phyloP scores from a whole-genome alignment of 2,888 invertebrate species.

The Papilio elwesi region DNA sequence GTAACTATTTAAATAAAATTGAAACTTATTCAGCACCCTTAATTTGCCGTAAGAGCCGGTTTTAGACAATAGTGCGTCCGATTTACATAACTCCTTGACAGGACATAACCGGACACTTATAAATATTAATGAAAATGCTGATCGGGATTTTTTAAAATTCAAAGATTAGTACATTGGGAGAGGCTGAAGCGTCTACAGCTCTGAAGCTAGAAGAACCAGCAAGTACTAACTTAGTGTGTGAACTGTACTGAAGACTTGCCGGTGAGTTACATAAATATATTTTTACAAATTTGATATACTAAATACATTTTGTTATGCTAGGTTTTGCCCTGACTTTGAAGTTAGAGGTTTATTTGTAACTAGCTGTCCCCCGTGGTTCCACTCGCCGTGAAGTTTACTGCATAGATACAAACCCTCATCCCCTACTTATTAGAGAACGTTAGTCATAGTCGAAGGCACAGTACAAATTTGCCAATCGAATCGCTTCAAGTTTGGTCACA shows the following conservation, averaged over 20 bases:
- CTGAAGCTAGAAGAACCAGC: slow-evolving; percentile 18
- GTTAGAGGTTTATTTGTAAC: neutral
- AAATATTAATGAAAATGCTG: slow-evolving; percentile 74
- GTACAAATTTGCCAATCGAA: neutral
- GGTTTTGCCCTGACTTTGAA: neutral
- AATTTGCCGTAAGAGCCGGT: slow-evolving; percentile 77
- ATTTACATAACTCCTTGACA: slow-evolving; percentile 84
- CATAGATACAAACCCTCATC: too few relatives aligned
- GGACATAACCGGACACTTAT: slow-evolving; percentile 71
- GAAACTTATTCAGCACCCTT: slow-evolving; percentile 71
- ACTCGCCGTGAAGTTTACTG: too few relatives aligned
- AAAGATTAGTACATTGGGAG: slow-evolving; percentile 60
- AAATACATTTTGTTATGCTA: neutral
- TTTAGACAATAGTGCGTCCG: slow-evolving; percentile 70
- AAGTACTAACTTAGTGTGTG: slow-evolving; percentile 36
- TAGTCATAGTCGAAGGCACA: neutral
- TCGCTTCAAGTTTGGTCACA: slow-evolving; percentile 28
- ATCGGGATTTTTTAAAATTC: slow-evolving; percentile 52
- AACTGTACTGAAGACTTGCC: slow-evolving; percentile 42
- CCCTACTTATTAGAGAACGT: neutral
- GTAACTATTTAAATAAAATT: slow-evolving; percentile 40
- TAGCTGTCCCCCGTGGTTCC: too few relatives aligned
- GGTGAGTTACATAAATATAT: slow-evolving; percentile 20
- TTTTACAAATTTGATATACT: too few relatives aligned
- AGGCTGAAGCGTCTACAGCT: slow-evolving; percentile 52